Evolutionary conservation across 2,113 vertebrate species (phyloP), one percentile per base, ranked within the genome.

Genomic region (Marmota flaviventris): DNA sequence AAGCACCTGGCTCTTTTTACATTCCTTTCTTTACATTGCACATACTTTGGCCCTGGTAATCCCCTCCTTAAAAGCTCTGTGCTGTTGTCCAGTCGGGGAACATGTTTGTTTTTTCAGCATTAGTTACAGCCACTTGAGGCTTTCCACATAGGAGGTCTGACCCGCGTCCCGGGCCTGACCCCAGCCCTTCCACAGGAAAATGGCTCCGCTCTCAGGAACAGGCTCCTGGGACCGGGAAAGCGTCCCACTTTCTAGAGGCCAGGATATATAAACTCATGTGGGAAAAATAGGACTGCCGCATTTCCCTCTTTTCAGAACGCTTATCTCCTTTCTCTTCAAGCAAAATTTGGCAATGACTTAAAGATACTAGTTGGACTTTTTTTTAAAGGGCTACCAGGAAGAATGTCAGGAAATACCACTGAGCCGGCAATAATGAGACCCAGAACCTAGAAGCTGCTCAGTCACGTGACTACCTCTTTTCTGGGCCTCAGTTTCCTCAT

Each of bases 111-210:
- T 98, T 95, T 69, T 79, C 82, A 91, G 39, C 81, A 83, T 96
- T 95, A 97, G 91, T 96, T 93, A 94, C 83, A 97, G 63, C 96
- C 96, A 93, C 92, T 97, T 20, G 86, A 97, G 86, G 97, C 73
- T 94, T 96, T 96, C 95, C 93, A 53, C 13, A 83, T 29, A 24
- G 97, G 95, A 92, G 97, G 91, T 93, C 85, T 88, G 95, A 93
- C 87, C 48, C 0, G 32, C 48, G 89, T 92, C 96, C 96, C 22
- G 1, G 73, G 89, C 95, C 95, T 91, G 97, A 97, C 94, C 94
- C 75, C 63, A 0, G 42, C 86, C 96, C 97, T 96, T 97, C 51
- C 89, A 37, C 86, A 84, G 96, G 93, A 97, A 97, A 90, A 81
- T 0, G 0, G 24, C 56, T 86, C 77, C 27, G 67, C 94, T 83